Percentiles rank a stretch among this genome's conserved stretches.
phyloP scores from a whole-genome alignment of 2,888 invertebrate species.

The Drosophila pseudotakahashii region DNA sequence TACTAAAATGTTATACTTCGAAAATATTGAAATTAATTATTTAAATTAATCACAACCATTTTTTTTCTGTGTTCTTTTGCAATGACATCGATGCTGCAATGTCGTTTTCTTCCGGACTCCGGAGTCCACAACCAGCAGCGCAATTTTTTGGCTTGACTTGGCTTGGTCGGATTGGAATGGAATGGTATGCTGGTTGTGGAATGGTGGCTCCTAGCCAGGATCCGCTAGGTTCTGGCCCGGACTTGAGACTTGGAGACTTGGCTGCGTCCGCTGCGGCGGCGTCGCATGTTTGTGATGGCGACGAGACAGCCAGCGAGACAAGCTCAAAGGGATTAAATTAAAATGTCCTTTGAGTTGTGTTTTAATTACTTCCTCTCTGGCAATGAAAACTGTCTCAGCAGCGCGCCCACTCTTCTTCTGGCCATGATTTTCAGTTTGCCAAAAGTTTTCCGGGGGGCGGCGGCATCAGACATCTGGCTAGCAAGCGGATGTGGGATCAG shows the following conservation, averaged over 20 bases:
- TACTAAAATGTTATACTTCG: too few relatives aligned
- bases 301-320: constrained; percentile 81
- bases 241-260: constrained; percentile 32
- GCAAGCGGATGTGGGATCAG: constrained; percentile 1
- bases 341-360: constrained; percentile 80
- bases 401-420: constrained; percentile 9
- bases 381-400: constrained; percentile 47
- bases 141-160: constrained; percentile 43
- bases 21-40: too few relatives aligned
- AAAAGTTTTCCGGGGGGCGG: constrained; percentile 23
- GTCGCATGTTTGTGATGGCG: constrained; percentile 78
- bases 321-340: constrained; percentile 81
- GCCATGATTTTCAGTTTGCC: constrained; percentile 30
- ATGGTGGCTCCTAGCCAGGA: constrained; percentile 14
- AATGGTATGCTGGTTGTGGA: not conserved
- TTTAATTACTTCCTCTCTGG: constrained; percentile 76
- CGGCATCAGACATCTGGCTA: constrained; percentile 1
- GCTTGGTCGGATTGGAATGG: constrained; percentile 12
- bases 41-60: too few relatives aligned
- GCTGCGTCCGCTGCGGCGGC: constrained; percentile 16
- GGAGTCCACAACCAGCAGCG: constrained; percentile 21
- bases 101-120: constrained; percentile 35
- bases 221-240: constrained; percentile 13
- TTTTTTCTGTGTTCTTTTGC: constrained; percentile 12
- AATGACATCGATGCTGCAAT: constrained; percentile 31